phyloP scores from a whole-genome alignment of 2,797 vertebrate genomes.

The Crax fasciolata region DNA sequence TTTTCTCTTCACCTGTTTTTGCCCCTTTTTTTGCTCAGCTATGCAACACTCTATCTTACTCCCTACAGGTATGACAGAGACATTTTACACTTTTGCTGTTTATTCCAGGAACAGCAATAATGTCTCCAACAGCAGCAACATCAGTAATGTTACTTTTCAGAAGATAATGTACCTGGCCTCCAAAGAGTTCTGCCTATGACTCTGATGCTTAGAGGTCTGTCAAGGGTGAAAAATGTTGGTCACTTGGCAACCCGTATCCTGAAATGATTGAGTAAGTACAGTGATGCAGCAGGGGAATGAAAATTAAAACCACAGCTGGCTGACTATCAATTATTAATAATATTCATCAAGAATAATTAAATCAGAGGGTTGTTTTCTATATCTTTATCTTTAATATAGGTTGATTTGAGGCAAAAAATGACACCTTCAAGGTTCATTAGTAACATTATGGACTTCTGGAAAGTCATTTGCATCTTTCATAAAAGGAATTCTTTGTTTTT shows the following conservation, averaged over 20 bases:
- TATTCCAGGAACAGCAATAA: not conserved
- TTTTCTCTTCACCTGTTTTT: not conserved
- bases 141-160: not conserved
- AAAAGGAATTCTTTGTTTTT: not conserved
- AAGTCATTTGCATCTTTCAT: not conserved
- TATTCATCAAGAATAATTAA: slow-evolving; percentile 10
- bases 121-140: not conserved
- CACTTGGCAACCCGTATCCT: not conserved
- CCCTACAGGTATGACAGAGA: not conserved
- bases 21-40: not conserved
- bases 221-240: not conserved
- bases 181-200: not conserved
- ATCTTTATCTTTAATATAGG: not conserved
- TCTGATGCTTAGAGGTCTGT: not conserved
- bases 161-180: not conserved
- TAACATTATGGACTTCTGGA: not conserved
- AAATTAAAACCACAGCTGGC: not conserved
- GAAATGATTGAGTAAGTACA: not conserved
- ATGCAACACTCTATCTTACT: not conserved
- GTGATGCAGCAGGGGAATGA: not conserved
- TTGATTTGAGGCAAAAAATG: not conserved
- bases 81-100: not conserved
- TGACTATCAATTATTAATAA: slow-evolving; percentile 50
- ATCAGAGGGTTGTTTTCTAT: not conserved
- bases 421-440: not conserved